Evolutionary conservation across 2,888 invertebrate species (phyloP), one percentile per base, ranked within the genome.

Genomic region (Entomobrya proxima): DNA sequence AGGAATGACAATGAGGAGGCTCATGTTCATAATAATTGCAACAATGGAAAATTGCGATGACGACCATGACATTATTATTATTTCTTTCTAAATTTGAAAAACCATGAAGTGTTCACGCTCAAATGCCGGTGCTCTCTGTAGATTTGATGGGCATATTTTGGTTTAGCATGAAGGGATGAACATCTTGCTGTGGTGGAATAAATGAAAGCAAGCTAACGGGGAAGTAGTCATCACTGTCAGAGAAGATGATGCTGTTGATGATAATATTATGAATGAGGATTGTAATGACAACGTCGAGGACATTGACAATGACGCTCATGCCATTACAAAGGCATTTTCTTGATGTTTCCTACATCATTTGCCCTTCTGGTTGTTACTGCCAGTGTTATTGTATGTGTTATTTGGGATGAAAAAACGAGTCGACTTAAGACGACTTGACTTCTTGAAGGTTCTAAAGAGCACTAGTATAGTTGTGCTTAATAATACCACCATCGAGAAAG

Each of bases 341-440:
- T 64, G n/a, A 18, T 52, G 77, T 72, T 35, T 44, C 52, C 67
- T 35, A n/a, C 76, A 44, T 84, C 69, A 76, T 72, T 77, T 52
- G 67, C 69, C 69, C 74, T 84, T 84, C 55, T 84, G 52, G 76
- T 83, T 84, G 27, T n/a, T 69, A 44, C 44, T 69, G 69, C 69
- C 27, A 44, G 44, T 27, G n/a, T 69, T 64, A n/a, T 13, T 58
- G 27, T 27, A 69, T 44, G 47, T 78, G 78, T 52, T 77, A 18
- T 44, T 55, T 35, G n/a, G 21, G 52, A 40, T 47, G 35, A 47
- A 69, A 67, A 67, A 58, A 35, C 5, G 18, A 50, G 50, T 30
- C 24, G 44, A 24, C 69, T 69, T 69, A 69, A 67, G 67, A 67
- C 37, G 44, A 21, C 77, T 84, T 84, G 32, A 77, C 58, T 69